Evolutionary conservation across 2,888 invertebrate genomes (phyloP).

Genomic region (Spisula subtruncata): DNA sequence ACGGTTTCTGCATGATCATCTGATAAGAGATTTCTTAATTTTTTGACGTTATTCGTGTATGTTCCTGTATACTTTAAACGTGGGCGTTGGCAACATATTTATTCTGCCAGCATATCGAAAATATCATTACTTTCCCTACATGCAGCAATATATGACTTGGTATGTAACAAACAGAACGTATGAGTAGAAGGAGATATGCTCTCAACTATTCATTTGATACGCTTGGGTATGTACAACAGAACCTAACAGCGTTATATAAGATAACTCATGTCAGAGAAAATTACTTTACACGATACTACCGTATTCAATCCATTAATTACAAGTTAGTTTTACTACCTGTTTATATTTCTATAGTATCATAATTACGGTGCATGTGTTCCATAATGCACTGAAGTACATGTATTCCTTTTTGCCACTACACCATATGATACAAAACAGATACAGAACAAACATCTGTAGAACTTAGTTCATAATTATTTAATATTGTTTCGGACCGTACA

Average conservation of each 20-base stretch:
- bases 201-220: background rate
- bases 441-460: too few relatives aligned
- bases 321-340: too few relatives aligned
- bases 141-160: background rate
- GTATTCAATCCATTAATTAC: background rate
- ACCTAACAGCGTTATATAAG: constrained; percentile 5
- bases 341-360: too few relatives aligned
- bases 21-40: background rate
- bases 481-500: too few relatives aligned
- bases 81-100: background rate
- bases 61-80: background rate
- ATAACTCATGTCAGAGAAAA: background rate
- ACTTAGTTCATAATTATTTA: too few relatives aligned
- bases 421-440: too few relatives aligned
- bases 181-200: background rate
- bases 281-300: background rate
- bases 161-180: background rate
- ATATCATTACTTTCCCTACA: background rate
- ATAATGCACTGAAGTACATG: too few relatives aligned
- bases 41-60: background rate
- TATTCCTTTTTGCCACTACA: too few relatives aligned
- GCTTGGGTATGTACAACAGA: background rate
- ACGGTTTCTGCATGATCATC: background rate
- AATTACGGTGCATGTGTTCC: too few relatives aligned
- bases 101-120: background rate